These are phyloP conservation scores for Dysdera silvatica DNA, from an alignment of 1,140 invertebrate genomes.

Conservation along the genomic window DNA sequence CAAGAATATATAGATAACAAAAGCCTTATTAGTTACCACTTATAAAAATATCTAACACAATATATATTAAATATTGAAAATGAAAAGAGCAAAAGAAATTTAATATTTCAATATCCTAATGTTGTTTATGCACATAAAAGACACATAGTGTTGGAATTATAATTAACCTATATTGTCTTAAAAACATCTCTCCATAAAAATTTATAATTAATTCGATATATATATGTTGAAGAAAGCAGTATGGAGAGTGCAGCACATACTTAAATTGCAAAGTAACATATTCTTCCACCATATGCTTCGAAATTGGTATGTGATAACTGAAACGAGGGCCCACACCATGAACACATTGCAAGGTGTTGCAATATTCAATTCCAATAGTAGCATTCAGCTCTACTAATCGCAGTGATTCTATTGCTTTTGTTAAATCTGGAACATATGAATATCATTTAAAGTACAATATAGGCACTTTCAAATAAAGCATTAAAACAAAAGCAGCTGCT, in stretches of 20 bases:
- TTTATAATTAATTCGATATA: too few relatives aligned
- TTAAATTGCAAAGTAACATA: slow-evolving; percentile 34
- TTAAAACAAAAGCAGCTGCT: slow-evolving; percentile 7
- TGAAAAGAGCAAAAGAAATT: too few relatives aligned
- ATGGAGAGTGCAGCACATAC: slow-evolving; percentile 16
- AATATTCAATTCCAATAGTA: slow-evolving; percentile 31
- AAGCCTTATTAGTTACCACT: too few relatives aligned
- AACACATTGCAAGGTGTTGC: slow-evolving; percentile 30
- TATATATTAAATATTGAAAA: too few relatives aligned
- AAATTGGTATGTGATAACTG: slow-evolving; percentile 31
- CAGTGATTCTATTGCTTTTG: slow-evolving; percentile 30
- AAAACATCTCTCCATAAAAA: too few relatives aligned
- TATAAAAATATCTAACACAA: too few relatives aligned
- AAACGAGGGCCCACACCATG: slow-evolving; percentile 27
- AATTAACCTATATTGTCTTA: too few relatives aligned
- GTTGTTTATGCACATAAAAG: too few relatives aligned
- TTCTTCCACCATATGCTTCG: slow-evolving; percentile 33
- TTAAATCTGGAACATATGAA: slow-evolving; percentile 14
- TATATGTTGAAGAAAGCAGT: background rate
- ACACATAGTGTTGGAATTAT: too few relatives aligned
- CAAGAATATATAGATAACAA: too few relatives aligned
- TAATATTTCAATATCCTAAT: too few relatives aligned
- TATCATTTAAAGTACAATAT: background rate
- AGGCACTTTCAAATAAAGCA: background rate
- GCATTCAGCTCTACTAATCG: slow-evolving; percentile 32